Percentiles rank a stretch among this genome's conserved stretches.
These are phyloP conservation scores for Criorhina ranunculi DNA, from an alignment of 2,888 invertebrate genomes.

Conservation along the genomic window DNA sequence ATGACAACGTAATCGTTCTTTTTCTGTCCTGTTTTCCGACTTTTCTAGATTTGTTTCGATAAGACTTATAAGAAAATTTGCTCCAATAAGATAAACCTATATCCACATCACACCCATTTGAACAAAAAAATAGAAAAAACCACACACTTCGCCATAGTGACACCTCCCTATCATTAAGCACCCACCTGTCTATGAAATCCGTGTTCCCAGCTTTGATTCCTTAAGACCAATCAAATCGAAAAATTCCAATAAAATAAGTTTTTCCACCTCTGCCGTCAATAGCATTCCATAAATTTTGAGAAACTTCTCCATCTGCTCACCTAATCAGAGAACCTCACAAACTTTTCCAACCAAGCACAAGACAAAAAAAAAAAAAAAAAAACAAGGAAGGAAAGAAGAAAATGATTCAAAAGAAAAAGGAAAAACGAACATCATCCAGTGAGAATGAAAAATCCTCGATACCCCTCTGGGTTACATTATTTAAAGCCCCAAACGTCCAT, in stretches of 20 bases:
- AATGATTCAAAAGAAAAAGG: not conserved
- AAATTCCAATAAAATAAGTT: constrained; percentile 41
- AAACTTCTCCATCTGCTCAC: constrained; percentile 49
- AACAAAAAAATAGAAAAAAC: not conserved
- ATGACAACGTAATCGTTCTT: too few species aligned
- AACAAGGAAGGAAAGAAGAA: not conserved
- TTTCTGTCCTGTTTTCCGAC: too few species aligned
- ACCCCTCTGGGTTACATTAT: constrained; percentile 1
- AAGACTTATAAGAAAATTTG: not conserved
- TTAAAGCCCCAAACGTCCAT: constrained; percentile 40
- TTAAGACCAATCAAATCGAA: constrained; percentile 36
- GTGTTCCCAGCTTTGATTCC: not conserved
- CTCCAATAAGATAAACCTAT: not conserved
- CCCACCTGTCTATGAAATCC: constrained; percentile 1
- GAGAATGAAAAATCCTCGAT: constrained; percentile 18
- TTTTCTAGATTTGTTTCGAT: too few species aligned
- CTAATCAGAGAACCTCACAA: constrained; percentile 26
- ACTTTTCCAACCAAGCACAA: constrained; percentile 25
- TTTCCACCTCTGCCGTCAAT: constrained; percentile 21
- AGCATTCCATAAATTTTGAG: constrained; percentile 45
- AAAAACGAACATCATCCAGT: not conserved
- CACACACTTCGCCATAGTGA: not conserved
- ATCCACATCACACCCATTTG: not conserved
- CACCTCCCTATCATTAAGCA: not conserved
- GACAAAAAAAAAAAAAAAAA: not conserved